A percentile compares a stretch with the other conserved stretches of the same genome.
Conservation (phyloP, 2,113 vertebrate species). For the Hemichromis elongatus region DNA sequence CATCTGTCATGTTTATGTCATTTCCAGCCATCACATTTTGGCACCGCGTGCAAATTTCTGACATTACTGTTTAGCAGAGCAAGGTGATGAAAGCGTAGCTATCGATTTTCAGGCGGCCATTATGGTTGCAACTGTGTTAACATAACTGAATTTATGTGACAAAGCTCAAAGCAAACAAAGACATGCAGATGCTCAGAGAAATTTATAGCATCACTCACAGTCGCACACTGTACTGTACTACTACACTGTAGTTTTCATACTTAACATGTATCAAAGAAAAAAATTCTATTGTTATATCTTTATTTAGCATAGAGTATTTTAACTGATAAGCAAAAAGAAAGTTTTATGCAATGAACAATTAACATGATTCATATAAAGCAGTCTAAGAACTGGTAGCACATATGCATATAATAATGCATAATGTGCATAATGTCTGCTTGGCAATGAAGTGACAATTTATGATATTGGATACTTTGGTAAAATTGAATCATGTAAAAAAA, state of each 20-base stretch:
- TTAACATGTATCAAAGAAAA: not conserved
- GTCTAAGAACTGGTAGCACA: not conserved
- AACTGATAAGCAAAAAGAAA: not conserved
- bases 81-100: constrained; percentile 34
- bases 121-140: constrained; percentile 41
- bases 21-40: constrained; percentile 41
- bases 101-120: constrained; percentile 46
- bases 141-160: constrained; percentile 51
- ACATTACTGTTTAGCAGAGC: constrained; percentile 11
- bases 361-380: not conserved
- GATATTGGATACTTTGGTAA: not conserved
- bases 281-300: too few species aligned
- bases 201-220: not conserved
- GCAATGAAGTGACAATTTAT: not conserved
- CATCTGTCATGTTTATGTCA: constrained; percentile 6
- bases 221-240: too few species aligned
- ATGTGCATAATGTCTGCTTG: not conserved
- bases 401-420: too few species aligned
- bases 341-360: not conserved
- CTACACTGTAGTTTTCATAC: not conserved
- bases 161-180: constrained; percentile 5
- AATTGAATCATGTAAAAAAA: not conserved
- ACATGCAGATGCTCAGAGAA: not conserved
- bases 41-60: constrained; percentile 15
- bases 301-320: not conserved